Evolutionary conservation across 2,797 vertebrate species (phyloP).

Genomic region (Sebastes kiyomatsui): DNA sequence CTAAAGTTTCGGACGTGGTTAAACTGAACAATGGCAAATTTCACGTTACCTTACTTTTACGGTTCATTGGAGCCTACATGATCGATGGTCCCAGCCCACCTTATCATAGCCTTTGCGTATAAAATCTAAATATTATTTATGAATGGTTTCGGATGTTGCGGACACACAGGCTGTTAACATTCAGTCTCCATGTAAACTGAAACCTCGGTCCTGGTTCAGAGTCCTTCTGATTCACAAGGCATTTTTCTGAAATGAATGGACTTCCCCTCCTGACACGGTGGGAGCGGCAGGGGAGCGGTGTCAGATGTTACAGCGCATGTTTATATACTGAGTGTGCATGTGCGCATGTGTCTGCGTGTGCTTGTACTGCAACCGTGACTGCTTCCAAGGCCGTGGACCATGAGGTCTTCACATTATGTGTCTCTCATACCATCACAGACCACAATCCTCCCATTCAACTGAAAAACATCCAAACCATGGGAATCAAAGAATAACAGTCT

Average conservation of each 20-base stretch:
- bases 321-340: slow-evolving; percentile 21
- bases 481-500: not conserved
- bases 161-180: slow-evolving; percentile 64
- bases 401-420: slow-evolving; percentile 39
- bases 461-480: slow-evolving; percentile 4
- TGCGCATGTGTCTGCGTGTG: slow-evolving; percentile 10
- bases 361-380: not conserved
- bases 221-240: slow-evolving; percentile 67
- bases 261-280: slow-evolving; percentile 67
- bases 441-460: slow-evolving; percentile 27
- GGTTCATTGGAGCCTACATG: slow-evolving; percentile 7
- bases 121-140: slow-evolving; percentile 70
- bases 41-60: slow-evolving; percentile 23
- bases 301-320: slow-evolving; percentile 63
- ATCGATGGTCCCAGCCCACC: slow-evolving; percentile 30
- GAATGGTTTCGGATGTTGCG: slow-evolving; percentile 62
- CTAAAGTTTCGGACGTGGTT: slow-evolving; percentile 25
- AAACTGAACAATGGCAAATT: slow-evolving; percentile 31
- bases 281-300: slow-evolving; percentile 68
- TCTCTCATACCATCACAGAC: slow-evolving; percentile 17
- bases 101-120: slow-evolving; percentile 43
- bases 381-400: slow-evolving; percentile 38
- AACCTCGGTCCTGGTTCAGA: slow-evolving; percentile 54
- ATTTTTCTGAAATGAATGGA: slow-evolving; percentile 71
- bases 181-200: slow-evolving; percentile 67